phyloP scores from a whole-genome alignment of 2,113 vertebrate genomes.

The Mastomys coucha region DNA sequence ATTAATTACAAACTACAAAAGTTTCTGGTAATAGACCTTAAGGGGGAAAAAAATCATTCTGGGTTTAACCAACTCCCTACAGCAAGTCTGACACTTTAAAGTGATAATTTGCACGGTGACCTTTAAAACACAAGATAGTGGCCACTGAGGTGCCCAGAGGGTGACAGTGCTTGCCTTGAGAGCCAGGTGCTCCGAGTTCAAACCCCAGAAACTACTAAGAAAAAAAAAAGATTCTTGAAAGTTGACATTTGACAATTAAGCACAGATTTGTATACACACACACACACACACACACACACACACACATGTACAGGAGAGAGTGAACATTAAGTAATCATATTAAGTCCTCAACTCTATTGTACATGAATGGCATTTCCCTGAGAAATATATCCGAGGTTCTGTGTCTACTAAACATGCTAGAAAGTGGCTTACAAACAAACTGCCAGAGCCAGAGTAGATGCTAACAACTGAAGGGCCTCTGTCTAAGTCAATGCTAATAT shows the following conservation, averaged over 20 bases:
- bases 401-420: background rate
- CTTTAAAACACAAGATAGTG: background rate
- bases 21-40: background rate
- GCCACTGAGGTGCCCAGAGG: background rate
- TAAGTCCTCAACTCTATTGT: background rate
- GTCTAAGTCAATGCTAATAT: background rate
- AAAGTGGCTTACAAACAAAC: background rate
- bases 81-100: slow-evolving; percentile 24
- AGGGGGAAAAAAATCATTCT: background rate
- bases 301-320: background rate
- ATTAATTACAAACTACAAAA: background rate
- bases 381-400: background rate
- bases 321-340: background rate
- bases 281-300: background rate
- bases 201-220: background rate
- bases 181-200: background rate
- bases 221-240: background rate
- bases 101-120: background rate
- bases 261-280: background rate
- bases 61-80: background rate
- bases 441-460: background rate
- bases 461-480: background rate
- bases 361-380: background rate
- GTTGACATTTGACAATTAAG: background rate
- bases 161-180: background rate